These are phyloP conservation scores for Hydractinia echinata DNA, from an alignment of 30 jellyfish, hydroid and myxozoan genomes.

Conservation along the genomic window DNA sequence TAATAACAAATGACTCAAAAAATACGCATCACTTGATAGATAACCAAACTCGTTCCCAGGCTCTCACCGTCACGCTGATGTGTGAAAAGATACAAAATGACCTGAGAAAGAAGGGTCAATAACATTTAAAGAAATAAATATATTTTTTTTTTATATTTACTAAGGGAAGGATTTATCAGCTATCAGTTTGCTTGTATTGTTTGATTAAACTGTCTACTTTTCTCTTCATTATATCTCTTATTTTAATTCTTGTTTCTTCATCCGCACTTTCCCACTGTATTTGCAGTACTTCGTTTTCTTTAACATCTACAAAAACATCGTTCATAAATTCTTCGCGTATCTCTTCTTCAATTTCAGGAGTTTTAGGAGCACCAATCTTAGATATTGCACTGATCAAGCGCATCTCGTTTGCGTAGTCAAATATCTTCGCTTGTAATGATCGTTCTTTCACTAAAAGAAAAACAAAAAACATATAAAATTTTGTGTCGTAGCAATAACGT, in stretches of 20 bases:
- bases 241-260: slow-evolving; percentile 41
- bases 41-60: too few relatives aligned
- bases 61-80: too few relatives aligned
- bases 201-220: slow-evolving; percentile 52
- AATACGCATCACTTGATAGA: too few relatives aligned
- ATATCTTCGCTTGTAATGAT: neutral
- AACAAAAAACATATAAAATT: neutral
- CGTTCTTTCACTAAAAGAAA: neutral
- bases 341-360: slow-evolving; percentile 41
- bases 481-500: neutral
- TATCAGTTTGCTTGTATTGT: slow-evolving; percentile 30
- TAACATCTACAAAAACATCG: slow-evolving; percentile 53
- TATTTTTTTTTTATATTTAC: too few relatives aligned
- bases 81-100: too few relatives aligned
- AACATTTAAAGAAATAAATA: too few relatives aligned
- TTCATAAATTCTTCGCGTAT: slow-evolving; percentile 57
- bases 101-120: too few relatives aligned
- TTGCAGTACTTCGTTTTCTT: slow-evolving; percentile 54
- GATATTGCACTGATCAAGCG: slow-evolving; percentile 72
- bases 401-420: slow-evolving; percentile 36
- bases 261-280: slow-evolving; percentile 59
- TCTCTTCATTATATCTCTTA: slow-evolving; percentile 44
- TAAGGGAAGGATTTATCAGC: neutral
- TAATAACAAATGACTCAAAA: too few relatives aligned
- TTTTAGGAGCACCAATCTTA: slow-evolving; percentile 59